Conservation (phyloP, 2,113 vertebrate genomes). For the Columbina picui region DNA sequence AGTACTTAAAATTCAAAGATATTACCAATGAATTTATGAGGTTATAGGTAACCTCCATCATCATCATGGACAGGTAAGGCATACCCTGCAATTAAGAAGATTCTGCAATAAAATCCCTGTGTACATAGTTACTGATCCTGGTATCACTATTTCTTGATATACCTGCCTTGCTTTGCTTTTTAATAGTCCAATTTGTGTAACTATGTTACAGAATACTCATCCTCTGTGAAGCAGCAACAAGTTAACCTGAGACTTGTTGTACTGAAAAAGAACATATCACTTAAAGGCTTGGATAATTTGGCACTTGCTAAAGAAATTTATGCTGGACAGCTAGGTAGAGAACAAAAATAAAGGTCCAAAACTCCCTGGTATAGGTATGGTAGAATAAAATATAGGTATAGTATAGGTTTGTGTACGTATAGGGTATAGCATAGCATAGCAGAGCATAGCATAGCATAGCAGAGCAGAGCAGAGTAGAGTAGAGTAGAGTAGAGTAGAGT, state of each 20-base stretch:
- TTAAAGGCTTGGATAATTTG: not conserved
- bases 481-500: not conserved
- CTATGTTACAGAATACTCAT: not conserved
- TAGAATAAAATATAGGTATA: not conserved
- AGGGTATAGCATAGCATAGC: too few species aligned
- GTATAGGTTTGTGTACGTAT: too few species aligned
- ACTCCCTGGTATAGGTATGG: not conserved
- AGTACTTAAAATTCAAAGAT: not conserved
- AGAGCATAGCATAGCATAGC: too few species aligned
- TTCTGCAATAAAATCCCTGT: not conserved
- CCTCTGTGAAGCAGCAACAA: not conserved
- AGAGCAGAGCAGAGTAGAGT: too few species aligned
- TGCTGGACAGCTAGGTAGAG: not conserved
- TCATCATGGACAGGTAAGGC: not conserved
- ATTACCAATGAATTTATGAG: not conserved
- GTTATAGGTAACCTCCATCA: not conserved
- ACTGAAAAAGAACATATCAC: not conserved
- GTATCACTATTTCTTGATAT: not conserved
- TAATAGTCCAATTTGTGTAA: not conserved
- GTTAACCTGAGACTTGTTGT: not conserved
- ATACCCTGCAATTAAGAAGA: not conserved
- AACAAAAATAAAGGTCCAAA: not conserved
- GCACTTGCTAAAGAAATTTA: not conserved
- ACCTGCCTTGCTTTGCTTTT: not conserved
- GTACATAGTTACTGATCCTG: not conserved